phyloP scores from a whole-genome alignment of 2,797 vertebrate species.

The Lindbergichthys nudifrons region DNA sequence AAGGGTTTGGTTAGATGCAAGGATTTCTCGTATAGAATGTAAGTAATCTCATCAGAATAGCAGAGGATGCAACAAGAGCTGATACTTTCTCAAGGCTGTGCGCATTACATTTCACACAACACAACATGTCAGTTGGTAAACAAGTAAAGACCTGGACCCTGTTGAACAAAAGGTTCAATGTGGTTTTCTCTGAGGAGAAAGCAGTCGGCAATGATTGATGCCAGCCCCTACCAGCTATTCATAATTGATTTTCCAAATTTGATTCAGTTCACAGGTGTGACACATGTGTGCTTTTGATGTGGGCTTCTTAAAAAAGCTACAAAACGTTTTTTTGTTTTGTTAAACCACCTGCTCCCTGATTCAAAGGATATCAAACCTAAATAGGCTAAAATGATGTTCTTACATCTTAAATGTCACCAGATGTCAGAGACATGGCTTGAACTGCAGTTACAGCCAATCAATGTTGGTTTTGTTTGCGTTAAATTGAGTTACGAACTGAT shows the following conservation, averaged over 20 bases:
- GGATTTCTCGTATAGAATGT: not conserved
- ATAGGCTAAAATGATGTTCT: not conserved
- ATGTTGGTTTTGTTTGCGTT: not conserved
- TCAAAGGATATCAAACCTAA: not conserved
- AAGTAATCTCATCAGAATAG: not conserved
- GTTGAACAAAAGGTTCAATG: slow-evolving; percentile 13
- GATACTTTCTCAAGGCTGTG: not conserved
- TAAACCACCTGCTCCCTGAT: slow-evolving; percentile 2
- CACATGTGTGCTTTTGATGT: not conserved
- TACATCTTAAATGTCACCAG: not conserved
- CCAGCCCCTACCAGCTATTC: slow-evolving; percentile 3
- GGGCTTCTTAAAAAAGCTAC: not conserved
- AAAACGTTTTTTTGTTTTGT: too few relatives aligned
- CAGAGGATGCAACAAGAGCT: not conserved
- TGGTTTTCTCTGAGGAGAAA: slow-evolving; percentile 20
- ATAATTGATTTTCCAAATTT: not conserved
- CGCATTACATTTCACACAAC: slow-evolving; percentile 2
- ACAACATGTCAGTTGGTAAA: slow-evolving; percentile 23
- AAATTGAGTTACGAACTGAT: not conserved
- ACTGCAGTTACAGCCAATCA: not conserved
- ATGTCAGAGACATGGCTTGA: not conserved
- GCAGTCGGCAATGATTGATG: slow-evolving; percentile 30
- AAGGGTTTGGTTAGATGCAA: not conserved
- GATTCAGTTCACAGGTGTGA: slow-evolving; percentile 4
- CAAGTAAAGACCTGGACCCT: slow-evolving; percentile 4